Conservation (phyloP, 2,797 vertebrate genomes). For the Pseudochirops corinnae region DNA sequence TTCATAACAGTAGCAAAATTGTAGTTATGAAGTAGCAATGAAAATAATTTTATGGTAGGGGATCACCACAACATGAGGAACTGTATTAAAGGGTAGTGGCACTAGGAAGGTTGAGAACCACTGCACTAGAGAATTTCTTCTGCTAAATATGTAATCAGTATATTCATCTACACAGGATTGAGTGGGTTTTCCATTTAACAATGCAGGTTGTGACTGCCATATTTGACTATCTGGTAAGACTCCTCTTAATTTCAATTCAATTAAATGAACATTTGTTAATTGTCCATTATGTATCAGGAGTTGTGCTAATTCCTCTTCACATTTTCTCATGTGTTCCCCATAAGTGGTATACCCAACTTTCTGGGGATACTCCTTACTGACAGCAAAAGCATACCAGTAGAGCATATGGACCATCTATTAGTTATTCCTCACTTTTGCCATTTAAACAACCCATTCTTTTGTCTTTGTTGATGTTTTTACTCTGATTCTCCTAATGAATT, state of each 20-base stretch:
- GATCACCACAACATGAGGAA: no score
- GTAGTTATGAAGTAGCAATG: no score
- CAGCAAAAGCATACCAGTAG: neutral
- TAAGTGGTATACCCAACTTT: neutral
- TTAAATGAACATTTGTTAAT: neutral
- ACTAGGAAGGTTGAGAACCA: no score
- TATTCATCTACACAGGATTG: conserved; percentile 57
- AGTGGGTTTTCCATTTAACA: conserved; percentile 72
- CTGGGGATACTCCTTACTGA: neutral
- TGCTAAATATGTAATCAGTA: conserved; percentile 66
- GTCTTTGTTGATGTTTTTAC: neutral
- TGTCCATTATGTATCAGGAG: neutral
- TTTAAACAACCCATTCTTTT: neutral
- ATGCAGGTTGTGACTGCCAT: conserved; percentile 69
- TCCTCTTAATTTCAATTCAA: neutral
- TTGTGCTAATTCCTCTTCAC: neutral
- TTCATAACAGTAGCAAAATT: no score
- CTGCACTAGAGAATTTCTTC: conserved; percentile 42
- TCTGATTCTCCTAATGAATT: neutral
- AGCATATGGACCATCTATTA: neutral
- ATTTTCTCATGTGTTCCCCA: neutral
- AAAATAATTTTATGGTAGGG: no score
- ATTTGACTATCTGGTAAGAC: conserved; percentile 32
- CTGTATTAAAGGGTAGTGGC: no score
- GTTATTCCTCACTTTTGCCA: neutral